Percentiles rank a stretch among this genome's conserved stretches.
phyloP scores from a whole-genome alignment of 1,140 invertebrate genomes.

The Oncopodura yosiiana region DNA sequence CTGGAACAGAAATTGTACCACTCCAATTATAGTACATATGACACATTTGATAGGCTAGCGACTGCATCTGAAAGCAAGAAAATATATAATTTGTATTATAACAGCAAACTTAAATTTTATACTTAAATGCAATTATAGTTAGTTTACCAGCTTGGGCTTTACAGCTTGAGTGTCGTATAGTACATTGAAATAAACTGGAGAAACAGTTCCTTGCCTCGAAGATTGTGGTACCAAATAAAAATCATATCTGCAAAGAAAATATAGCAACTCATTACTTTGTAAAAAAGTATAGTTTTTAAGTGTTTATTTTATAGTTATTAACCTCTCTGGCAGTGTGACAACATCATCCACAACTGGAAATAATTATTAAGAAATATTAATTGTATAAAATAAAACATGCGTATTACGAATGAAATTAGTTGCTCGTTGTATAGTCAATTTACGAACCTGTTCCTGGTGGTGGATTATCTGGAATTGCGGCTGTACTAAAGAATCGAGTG shows the following conservation, averaged over 20 bases:
- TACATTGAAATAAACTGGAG: conserved; percentile 69
- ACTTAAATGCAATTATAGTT: too few relatives aligned
- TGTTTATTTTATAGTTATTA: conserved; percentile 43
- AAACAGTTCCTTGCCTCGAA: conserved; percentile 65
- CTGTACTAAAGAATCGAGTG: conserved; percentile 42
- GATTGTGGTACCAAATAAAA: conserved; percentile 70
- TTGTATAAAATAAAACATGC: too few relatives aligned
- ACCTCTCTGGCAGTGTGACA: conserved; percentile 58
- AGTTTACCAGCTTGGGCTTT: too few relatives aligned
- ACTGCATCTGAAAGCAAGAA: conserved; percentile 57
- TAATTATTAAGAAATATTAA: too few relatives aligned
- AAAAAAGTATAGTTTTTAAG: background rate
- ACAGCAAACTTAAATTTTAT: conserved; percentile 2
- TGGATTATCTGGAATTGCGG: conserved; percentile 42
- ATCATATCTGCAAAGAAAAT: conserved; percentile 53
- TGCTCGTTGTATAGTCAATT: too few relatives aligned
- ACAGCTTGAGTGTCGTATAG: conserved; percentile 59
- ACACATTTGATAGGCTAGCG: conserved; percentile 76
- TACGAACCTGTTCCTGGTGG: conserved; percentile 49
- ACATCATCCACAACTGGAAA: conserved; percentile 49
- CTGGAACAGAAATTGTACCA: conserved; percentile 80
- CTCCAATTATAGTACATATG: conserved; percentile 94
- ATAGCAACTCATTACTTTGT: background rate
- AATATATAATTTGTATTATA: background rate
- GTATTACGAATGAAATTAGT: too few relatives aligned